Base-by-base conservation (phyloP, 30 jellyfish, hydroid and myxozoan genomes). In the Cassiopea andromeda region DNA sequence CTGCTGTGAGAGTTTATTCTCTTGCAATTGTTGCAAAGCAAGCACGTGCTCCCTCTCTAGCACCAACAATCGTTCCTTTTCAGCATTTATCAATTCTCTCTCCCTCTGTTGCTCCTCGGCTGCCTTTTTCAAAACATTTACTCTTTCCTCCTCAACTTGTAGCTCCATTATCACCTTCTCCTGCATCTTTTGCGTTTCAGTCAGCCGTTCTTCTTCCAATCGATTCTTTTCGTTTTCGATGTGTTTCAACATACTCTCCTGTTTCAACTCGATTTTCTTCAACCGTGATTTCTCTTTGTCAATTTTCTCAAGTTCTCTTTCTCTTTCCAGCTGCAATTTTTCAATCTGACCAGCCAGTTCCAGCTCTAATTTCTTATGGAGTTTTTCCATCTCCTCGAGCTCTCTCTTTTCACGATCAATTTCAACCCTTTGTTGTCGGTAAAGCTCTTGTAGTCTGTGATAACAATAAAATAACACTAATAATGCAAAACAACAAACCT, bases 91-190 rank as follows among this genome's bases (percentile, higher is more conserved):
- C 84, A 75, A 54, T n/a, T 87, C 98, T 57, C 97, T 90, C 76
- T 96, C 99, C 76, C 75, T 85, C 78, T 96, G 97, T 84, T 92
- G 98, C 50, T 96, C 99, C 17, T 96, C 99, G 1, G 96, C 98
- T 9, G 99, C 98, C 60, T 81, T 89, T 73, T 89, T 98, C 86
- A 96, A 64, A 48, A 85, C 93, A 60, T 59, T 64, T 76, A 96
- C 90, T 48, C 98, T 87, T 48, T 90, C 97, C 61, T 84, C 92
- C 77, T 96, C 99, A 1, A 91, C 87, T 70, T 88, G 83, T 85
- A 54, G 71, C 44, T 88, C 89, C 69, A 48, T 81, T 7, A 68
- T 88, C 71, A 83, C 93, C 57, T 84, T 97, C 60, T 85, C 96
- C 54, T 89, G 97, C 77, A 96, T 73, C 59, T 89, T 92, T 81